Evolutionary conservation across 1,140 invertebrate genomes (phyloP), one percentile per base, ranked within the genome.

Genomic region (Himalopsyche phryganea): DNA sequence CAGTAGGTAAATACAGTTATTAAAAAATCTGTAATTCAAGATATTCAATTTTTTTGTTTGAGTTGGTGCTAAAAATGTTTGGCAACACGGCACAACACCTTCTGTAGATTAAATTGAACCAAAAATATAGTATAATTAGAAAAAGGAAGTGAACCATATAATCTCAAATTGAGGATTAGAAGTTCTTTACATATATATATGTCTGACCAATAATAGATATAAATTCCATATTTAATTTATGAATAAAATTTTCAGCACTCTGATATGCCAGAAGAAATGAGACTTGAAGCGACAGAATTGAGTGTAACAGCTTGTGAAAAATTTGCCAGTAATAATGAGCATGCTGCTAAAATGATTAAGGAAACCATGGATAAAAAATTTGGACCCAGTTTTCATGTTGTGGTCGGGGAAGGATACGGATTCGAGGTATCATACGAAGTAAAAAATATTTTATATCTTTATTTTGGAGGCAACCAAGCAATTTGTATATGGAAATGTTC

Each of bases 311-410:
- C 93, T 0, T 92, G 91, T 70, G 94, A 97, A 77, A 96, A 96
- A 78, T 89, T 86, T 75, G 75, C 87, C 0, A 76, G 84, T 2
- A 94, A 95, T 77, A 92, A 77, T 63, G 81, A 84, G 63, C 64
- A 75, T 11, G 81, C 89, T 6, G 92, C 94, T 14, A 86, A 84
- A 66, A 87, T 90, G 80, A 92, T 98, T 18, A 97, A 98, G 75
- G 92, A 97, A 65, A 86, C 83, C 48, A 86, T 98, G 84, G 95
- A 98, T 73, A 94, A 94, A 75, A 94, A 94, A 69, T 96, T 92
- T 74, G 93, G 94, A 15, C 85, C 91, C 0, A 86, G 90, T 11
- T 97, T 94, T 85, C 92, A 97, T 76, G 91, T 90, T 0, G 86
- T 96, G 0, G 88, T 97, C 6, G 94, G 94, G 7, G 94, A 98